These are phyloP conservation scores for Philonicus albiceps DNA, from an alignment of 2,888 invertebrate species.

Conservation along the genomic window DNA sequence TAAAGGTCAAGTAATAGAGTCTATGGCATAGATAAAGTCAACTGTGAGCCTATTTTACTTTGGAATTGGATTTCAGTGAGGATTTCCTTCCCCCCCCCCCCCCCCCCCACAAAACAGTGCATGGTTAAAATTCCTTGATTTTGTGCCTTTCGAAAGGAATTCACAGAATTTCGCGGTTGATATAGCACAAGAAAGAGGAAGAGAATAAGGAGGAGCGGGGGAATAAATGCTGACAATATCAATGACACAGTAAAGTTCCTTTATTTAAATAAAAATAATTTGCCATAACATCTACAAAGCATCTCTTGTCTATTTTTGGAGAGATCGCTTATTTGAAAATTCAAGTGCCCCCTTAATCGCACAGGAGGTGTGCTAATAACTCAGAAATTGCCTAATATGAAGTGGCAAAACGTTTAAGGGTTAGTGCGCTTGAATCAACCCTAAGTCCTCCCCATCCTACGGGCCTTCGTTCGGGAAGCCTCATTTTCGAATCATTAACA, in stretches of 20 bases:
- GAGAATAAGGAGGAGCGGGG: no score
- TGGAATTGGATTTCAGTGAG: background rate
- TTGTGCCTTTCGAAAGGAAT: background rate
- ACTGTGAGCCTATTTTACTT: background rate
- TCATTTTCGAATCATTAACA: slow-evolving; percentile 32
- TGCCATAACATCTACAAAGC: background rate
- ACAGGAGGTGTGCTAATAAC: background rate
- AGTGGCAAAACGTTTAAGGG: background rate
- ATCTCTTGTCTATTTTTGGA: background rate
- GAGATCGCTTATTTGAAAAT: background rate
- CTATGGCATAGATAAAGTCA: background rate
- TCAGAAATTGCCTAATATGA: background rate
- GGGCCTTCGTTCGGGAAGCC: background rate
- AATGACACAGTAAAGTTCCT: background rate
- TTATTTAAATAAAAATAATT: background rate
- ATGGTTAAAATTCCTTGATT: background rate
- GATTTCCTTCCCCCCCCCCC: no score
- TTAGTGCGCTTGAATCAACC: background rate
- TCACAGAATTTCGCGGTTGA: background rate
- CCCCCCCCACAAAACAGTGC: no score
- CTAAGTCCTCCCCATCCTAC: background rate
- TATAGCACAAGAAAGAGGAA: background rate
- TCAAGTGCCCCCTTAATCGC: background rate
- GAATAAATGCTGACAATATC: background rate
- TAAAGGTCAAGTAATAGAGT: no score